phyloP scores from a whole-genome alignment of 1,140 invertebrate genomes.

The Dolichoris vasculosae region DNA sequence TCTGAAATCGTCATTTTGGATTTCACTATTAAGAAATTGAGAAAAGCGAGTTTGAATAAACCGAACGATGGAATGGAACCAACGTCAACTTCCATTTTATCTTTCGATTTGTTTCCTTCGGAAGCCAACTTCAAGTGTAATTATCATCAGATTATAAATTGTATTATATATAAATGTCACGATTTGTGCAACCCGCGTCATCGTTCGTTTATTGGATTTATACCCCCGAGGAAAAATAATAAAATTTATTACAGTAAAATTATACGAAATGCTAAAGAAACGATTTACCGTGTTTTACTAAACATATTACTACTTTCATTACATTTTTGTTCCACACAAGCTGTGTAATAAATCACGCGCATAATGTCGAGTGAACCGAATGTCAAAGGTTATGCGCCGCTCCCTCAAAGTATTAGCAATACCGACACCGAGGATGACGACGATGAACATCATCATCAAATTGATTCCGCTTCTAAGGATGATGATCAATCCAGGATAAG shows the following conservation, averaged over 20 bases:
- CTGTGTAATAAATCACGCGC: neutral
- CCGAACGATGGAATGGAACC: neutral
- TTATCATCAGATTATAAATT: conserved; percentile 8
- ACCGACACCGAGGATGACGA: conserved; percentile 84
- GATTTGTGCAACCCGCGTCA: neutral
- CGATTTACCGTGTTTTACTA: neutral
- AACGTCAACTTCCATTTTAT: neutral
- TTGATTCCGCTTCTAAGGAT: conserved; percentile 40
- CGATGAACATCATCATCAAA: conserved; percentile 55
- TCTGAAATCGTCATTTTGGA: neutral
- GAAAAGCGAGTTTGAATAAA: too few species aligned
- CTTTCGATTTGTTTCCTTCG: neutral
- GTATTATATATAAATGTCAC: neutral
- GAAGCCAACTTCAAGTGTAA: conserved; percentile 2
- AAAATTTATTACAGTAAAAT: neutral
- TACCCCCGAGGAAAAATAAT: neutral
- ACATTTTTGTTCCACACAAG: neutral
- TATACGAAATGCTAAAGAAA: neutral
- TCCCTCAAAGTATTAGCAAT: conserved; percentile 83
- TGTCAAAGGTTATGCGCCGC: conserved; percentile 77
- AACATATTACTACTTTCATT: neutral
- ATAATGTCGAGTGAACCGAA: conserved; percentile 58
- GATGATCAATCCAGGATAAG: conserved; percentile 49
- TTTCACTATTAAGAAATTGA: neutral
- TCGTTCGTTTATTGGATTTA: conserved; percentile 8